phyloP scores from a whole-genome alignment of 2,113 vertebrate species.

The Scalopus aquaticus region DNA sequence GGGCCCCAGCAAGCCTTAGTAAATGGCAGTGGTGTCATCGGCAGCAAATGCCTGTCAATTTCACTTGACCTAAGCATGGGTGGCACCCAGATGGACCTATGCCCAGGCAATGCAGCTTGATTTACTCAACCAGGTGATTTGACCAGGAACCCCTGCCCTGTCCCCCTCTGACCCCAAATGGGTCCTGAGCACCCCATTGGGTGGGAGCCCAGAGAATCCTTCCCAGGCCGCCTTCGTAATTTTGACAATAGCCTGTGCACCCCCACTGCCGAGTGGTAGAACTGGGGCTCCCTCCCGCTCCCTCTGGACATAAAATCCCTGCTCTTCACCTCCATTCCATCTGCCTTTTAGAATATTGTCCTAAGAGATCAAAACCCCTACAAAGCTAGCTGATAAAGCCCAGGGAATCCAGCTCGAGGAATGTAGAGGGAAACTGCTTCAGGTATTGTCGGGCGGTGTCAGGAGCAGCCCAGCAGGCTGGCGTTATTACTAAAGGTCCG shows the following conservation, averaged over 20 bases:
- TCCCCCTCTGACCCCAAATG: not conserved
- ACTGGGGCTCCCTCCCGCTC: not conserved
- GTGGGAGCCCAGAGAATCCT: not conserved
- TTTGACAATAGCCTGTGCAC: not conserved
- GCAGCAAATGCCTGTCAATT: not conserved
- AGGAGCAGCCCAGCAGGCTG: rapidly evolving
- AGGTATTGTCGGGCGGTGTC: too few relatives aligned
- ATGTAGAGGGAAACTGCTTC: not conserved
- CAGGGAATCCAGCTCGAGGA: not conserved
- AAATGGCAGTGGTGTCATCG: rapidly evolving
- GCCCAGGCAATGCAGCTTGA: not conserved
- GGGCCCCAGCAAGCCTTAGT: not conserved
- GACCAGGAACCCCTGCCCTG: not conserved
- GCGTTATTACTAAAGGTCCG: too few relatives aligned
- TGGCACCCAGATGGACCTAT: not conserved
- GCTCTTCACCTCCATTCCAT: not conserved
- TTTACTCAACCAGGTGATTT: not conserved
- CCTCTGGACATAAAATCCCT: not conserved
- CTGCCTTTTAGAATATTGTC: not conserved
- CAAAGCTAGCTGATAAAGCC: too few relatives aligned
- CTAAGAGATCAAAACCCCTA: not conserved
- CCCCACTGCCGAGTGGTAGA: not conserved
- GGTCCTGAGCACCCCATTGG: rapidly evolving
- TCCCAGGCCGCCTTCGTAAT: not conserved
- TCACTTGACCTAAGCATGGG: not conserved